Evolutionary conservation across 2,113 vertebrate genomes (phyloP), one percentile per base, ranked within the genome.

Genomic region (Notothenia rossii): DNA sequence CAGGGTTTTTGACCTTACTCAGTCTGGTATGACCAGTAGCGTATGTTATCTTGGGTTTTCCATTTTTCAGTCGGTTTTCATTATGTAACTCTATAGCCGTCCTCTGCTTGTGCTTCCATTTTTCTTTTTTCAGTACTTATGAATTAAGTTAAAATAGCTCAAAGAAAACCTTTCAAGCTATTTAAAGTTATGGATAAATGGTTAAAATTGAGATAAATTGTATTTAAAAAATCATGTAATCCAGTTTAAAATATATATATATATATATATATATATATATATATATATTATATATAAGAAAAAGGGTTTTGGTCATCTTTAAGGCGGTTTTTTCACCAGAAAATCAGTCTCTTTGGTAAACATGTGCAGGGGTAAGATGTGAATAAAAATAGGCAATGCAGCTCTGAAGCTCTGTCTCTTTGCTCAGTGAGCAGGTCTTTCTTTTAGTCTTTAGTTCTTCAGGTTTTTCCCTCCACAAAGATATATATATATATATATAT

Each of bases 401-500:
- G 10, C 29, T 36, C 20, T 61, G 62, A 61, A 43, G 64, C 33
- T 13, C n/a, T 62, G 69, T 33, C 17, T 73, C 18, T 46, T 12
- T 40, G 5, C 46, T 15, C 1, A 2, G 65, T 66, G 59, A 25
- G 8, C 7, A 3, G 75, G 73, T 81, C 36, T 36, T 36, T 36
- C 36, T 36, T 36, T 36, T 36, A 5, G 36, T 36, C 5, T 36
- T 6, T 36, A 1, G 36, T 7, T 40, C 36, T 40, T 5, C 74
- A 67, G 43, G 22, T 83, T 84, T 81, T 66, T 71, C 80, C 65
- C 66, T 81, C 48, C 56, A 79, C 56, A 13, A 15, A 17, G 73
- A 81, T 15, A 84, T 86, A 81, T 15, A 84, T 86, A 65, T n/a
- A n/a, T n/a, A n/a, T 22, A 84, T 86, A 65, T 22, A 85, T 85